Evolutionary conservation across 2,797 vertebrate genomes (phyloP).

Genomic region (Crocodylus rhombifer): DNA sequence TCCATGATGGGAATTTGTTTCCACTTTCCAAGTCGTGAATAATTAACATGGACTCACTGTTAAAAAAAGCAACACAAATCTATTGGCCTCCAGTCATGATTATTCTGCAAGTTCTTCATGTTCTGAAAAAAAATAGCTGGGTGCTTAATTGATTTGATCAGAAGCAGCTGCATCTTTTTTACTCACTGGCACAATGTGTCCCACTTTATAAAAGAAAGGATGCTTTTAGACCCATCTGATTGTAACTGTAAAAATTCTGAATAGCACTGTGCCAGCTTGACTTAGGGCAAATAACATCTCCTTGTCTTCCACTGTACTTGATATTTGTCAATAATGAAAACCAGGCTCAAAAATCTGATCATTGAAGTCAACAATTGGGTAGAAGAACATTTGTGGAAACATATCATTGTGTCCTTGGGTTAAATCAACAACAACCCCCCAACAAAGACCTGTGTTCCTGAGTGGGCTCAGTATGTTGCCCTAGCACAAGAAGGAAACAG

Average conservation of each 20-base stretch:
- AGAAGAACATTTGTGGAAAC: not conserved
- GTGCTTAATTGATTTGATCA: not conserved
- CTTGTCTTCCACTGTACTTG: not conserved
- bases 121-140: not conserved
- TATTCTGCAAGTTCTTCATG: not conserved
- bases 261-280: not conserved
- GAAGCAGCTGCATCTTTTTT: constrained; percentile 11
- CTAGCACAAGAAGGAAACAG: not conserved
- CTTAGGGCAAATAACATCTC: not conserved
- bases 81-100: not conserved
- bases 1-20: not conserved
- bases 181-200: not conserved
- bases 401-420: not conserved
- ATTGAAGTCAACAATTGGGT: too few relatives aligned
- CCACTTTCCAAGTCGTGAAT: not conserved
- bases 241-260: not conserved
- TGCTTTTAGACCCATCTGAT: not conserved
- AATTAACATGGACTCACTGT: not conserved
- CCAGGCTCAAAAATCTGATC: too few relatives aligned
- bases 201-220: not conserved
- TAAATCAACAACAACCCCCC: not conserved
- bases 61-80: not conserved
- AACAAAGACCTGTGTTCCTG: not conserved
- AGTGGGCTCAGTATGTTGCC: not conserved
- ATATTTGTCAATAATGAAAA: not conserved